Evolutionary conservation across 2,797 vertebrate species (phyloP).

Genomic region (Cetoscarus ocellatus): DNA sequence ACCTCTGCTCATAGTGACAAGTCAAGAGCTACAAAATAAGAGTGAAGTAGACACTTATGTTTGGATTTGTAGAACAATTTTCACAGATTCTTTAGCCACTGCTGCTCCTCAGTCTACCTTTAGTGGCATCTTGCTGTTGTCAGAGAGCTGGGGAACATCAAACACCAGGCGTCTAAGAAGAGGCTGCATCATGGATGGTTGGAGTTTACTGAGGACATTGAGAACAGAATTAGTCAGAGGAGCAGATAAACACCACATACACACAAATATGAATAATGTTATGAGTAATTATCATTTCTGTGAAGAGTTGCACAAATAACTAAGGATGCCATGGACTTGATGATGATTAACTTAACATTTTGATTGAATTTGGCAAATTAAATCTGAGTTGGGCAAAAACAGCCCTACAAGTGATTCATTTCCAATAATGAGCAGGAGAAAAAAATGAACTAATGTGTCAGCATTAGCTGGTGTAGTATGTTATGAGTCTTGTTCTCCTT

Average conservation of each 20-base stretch:
- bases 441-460: not conserved
- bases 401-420: constrained; percentile 26
- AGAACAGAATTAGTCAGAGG: constrained; percentile 31
- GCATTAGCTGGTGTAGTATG: constrained; percentile 1
- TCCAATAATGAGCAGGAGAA: constrained; percentile 29
- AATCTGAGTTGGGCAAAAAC: constrained; percentile 36
- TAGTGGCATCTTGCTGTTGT: constrained; percentile 91
- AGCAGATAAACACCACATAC: constrained; percentile 7
- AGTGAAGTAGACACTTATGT: constrained; percentile 1
- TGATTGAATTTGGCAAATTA: constrained; percentile 45
- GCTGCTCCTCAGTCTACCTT: constrained; percentile 81
- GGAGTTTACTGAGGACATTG: constrained; percentile 86
- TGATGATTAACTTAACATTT: constrained; percentile 43
- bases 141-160: constrained; percentile 91
- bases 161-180: constrained; percentile 91
- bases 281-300: constrained; percentile 30
- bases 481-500: constrained; percentile 1
- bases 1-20: constrained; percentile 93
- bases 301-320: constrained; percentile 28
- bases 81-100: not conserved
- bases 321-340: constrained; percentile 36
- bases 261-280: constrained; percentile 14
- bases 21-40: constrained; percentile 86
- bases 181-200: constrained; percentile 92
- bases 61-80: not conserved